These are phyloP conservation scores for Phrixothrix hirtus DNA, from an alignment of 2,888 invertebrate species.

Conservation along the genomic window DNA sequence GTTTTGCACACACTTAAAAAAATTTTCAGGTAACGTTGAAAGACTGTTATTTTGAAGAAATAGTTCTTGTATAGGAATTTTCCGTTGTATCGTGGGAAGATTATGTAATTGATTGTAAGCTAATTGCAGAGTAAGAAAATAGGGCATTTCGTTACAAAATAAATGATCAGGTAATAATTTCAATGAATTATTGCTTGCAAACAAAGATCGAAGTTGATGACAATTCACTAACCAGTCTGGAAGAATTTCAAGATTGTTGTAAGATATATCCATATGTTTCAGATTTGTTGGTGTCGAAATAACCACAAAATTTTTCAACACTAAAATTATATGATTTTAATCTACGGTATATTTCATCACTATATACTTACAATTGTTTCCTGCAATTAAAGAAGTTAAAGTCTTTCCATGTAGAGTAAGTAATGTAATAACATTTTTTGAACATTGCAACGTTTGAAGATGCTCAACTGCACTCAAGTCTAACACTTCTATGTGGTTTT, in stretches of 20 bases:
- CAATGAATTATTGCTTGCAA: slow-evolving; percentile 75
- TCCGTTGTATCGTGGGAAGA: slow-evolving; percentile 71
- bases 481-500: slow-evolving; percentile 80
- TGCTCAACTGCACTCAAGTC: slow-evolving; percentile 80
- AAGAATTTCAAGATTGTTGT: slow-evolving; percentile 72
- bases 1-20: slow-evolving; percentile 69
- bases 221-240: slow-evolving; percentile 80
- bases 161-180: slow-evolving; percentile 72
- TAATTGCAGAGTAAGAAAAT: slow-evolving; percentile 72
- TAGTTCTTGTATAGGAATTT: slow-evolving; percentile 70
- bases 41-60: slow-evolving; percentile 79
- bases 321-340: slow-evolving; percentile 60
- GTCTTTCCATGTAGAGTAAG: slow-evolving; percentile 78
- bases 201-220: slow-evolving; percentile 70
- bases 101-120: slow-evolving; percentile 77
- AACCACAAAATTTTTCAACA: slow-evolving; percentile 71
- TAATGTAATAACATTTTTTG: slow-evolving; percentile 75
- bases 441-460: slow-evolving; percentile 75
- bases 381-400: slow-evolving; percentile 75
- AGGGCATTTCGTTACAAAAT: slow-evolving; percentile 73
- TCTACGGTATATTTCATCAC: no score
- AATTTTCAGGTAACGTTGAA: slow-evolving; percentile 73
- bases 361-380: slow-evolving; percentile 79
- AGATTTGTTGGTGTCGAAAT: slow-evolving; percentile 72
- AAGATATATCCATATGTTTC: slow-evolving; percentile 77